Conservation (phyloP, 2,797 vertebrate species). For the Tachyglossus aculeatus region DNA sequence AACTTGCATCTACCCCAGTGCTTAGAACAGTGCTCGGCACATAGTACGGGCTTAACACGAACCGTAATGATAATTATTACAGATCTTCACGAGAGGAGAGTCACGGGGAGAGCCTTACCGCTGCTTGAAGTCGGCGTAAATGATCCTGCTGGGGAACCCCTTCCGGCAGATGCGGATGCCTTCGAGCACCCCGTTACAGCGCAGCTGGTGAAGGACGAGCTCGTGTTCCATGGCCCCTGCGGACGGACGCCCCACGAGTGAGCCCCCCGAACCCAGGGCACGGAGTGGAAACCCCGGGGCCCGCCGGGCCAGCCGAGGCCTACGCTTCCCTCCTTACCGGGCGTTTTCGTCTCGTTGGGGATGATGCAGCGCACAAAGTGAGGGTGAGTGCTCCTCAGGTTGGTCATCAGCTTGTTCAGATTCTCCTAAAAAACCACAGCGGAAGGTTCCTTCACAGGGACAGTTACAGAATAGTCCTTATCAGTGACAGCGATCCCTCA, state of each 20-base stretch:
- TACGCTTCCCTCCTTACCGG: too few relatives aligned
- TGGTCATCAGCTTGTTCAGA: constrained; percentile 88
- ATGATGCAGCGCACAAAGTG: constrained; percentile 91
- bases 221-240: constrained; percentile 89
- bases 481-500: too few relatives aligned
- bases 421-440: constrained; percentile 79
- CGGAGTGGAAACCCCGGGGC: too few relatives aligned
- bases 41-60: too few relatives aligned
- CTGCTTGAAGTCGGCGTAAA: constrained; percentile 90
- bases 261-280: too few relatives aligned
- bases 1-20: too few relatives aligned
- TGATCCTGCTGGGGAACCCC: constrained; percentile 88
- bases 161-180: constrained; percentile 90
- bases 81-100: too few relatives aligned
- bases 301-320: too few relatives aligned
- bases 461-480: background rate
- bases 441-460: constrained; percentile 7
- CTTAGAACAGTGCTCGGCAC: too few relatives aligned
- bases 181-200: constrained; percentile 90
- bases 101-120: constrained; percentile 71
- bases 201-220: constrained; percentile 89
- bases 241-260: too few relatives aligned
- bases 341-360: constrained; percentile 89
- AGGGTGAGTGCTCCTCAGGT: constrained; percentile 84
- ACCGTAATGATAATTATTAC: too few relatives aligned